phyloP scores from a whole-genome alignment of 1,140 invertebrate species.

The Ceratosolen fusciceps region DNA sequence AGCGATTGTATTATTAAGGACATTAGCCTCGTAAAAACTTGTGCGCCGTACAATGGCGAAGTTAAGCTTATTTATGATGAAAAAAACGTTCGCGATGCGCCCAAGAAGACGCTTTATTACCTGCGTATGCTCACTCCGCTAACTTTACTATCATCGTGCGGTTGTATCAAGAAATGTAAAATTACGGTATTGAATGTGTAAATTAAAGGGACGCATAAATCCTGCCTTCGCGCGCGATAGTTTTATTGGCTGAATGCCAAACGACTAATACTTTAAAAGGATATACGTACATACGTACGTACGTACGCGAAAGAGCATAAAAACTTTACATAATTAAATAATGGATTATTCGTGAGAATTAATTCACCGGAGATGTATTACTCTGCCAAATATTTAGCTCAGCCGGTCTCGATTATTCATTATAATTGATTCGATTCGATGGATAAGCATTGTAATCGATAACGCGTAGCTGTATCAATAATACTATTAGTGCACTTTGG shows the following conservation, averaged over 20 bases:
- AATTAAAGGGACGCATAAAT: neutral
- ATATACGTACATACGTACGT: no score
- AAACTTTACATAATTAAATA: no score
- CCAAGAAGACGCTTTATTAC: neutral
- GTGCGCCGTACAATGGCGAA: neutral
- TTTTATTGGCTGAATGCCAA: neutral
- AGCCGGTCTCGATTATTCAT: no score
- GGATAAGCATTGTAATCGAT: no score
- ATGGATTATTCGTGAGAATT: no score
- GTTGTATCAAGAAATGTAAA: neutral
- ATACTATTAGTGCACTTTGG: no score
- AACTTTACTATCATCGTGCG: neutral
- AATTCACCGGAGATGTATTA: no score
- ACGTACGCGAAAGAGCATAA: no score
- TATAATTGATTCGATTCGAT: no score
- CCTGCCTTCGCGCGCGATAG: neutral
- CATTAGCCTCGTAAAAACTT: neutral
- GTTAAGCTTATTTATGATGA: neutral
- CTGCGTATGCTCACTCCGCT: neutral
- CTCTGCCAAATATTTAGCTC: no score
- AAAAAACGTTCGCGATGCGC: neutral
- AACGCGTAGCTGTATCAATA: no score
- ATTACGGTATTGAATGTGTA: neutral
- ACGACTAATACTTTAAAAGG: neutral
- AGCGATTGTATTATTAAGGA: no score